Evolutionary conservation across 2,113 vertebrate genomes (phyloP), one percentile per base, ranked within the genome.

Genomic region (Tychaedon coryphoeus): DNA sequence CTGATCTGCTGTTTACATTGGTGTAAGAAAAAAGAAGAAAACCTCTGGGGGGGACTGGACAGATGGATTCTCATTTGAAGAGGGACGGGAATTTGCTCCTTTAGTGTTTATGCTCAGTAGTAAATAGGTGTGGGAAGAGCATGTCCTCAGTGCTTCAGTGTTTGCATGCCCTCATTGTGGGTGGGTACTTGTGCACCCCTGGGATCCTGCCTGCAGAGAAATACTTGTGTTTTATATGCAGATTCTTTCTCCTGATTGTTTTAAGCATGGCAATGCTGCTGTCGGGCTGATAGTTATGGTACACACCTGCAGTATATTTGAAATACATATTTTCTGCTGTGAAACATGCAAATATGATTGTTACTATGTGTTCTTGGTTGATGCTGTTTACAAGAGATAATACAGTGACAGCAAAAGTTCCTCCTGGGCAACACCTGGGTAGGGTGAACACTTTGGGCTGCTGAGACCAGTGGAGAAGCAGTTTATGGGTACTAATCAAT

Each of bases 251-350:
- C 74, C 62, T 67, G 58, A 22, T 51, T 60, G 61, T 69, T 75
- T n/a, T 14, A 66, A 91, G 42, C 33, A 33, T 20, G 76, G 42
- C 50, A 34, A 31, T 26, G 83, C 79, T 88, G 33, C 36, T 57
- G 31, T 60, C 56, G 40, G 77, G 72, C 84, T 77, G 61, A 29
- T 11, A 28, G 71, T 25, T 25, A 6, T 2, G 15, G 13, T 15
- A 7, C 72, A 43, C 53, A 29, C 10, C 42, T 22, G 71, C 24
- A 45, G 29, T 76, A 33, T 74, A 22, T 90, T 70, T 14, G 40
- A 92, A 95, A 86, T 92, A 93, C 14, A 51, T 56, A 25, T 94
- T 96, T 93, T 93, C 92, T 92, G 82, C 84, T 67, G 54, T 92
- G 90, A 75, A 79, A 60, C 2, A 25, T 72, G 61, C 36, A 23